These are phyloP conservation scores for Sebastes aleutianus DNA, from an alignment of 2,797 vertebrate genomes.

Conservation along the genomic window DNA sequence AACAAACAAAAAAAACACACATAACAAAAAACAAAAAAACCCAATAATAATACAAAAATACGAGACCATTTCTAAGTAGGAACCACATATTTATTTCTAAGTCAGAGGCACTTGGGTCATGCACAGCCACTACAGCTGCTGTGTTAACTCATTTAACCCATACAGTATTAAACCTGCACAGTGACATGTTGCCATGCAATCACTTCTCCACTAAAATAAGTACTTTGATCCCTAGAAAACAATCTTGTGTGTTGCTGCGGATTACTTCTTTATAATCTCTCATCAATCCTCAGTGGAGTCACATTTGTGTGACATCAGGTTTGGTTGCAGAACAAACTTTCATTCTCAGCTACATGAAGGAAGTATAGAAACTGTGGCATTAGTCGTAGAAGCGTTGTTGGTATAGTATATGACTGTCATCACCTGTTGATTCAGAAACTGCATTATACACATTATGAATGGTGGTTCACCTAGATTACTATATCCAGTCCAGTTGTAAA, in stretches of 20 bases:
- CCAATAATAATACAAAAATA: no score
- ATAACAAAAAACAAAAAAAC: no score
- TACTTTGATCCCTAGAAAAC: conserved; percentile 39
- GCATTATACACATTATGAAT: background rate
- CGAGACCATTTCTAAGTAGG: background rate
- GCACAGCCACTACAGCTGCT: background rate
- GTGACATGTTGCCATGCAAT: conserved; percentile 1
- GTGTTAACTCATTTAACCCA: background rate
- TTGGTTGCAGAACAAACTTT: conserved; percentile 27
- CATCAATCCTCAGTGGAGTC: conserved; percentile 15
- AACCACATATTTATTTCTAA: background rate
- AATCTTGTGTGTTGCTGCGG: conserved; percentile 35
- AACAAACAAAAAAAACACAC: no score
- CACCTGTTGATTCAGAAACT: background rate
- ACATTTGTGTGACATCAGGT: conserved; percentile 34
- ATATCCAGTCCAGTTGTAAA: background rate
- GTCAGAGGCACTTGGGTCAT: background rate
- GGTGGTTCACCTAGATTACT: background rate
- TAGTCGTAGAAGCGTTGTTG: background rate
- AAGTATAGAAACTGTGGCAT: background rate
- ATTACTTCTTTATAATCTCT: conserved; percentile 63
- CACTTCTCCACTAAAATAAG: conserved; percentile 11
- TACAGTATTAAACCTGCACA: background rate
- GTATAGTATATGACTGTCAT: background rate
- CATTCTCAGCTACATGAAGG: background rate